phyloP scores from a whole-genome alignment of 2,113 vertebrate genomes.

The Naja naja region DNA sequence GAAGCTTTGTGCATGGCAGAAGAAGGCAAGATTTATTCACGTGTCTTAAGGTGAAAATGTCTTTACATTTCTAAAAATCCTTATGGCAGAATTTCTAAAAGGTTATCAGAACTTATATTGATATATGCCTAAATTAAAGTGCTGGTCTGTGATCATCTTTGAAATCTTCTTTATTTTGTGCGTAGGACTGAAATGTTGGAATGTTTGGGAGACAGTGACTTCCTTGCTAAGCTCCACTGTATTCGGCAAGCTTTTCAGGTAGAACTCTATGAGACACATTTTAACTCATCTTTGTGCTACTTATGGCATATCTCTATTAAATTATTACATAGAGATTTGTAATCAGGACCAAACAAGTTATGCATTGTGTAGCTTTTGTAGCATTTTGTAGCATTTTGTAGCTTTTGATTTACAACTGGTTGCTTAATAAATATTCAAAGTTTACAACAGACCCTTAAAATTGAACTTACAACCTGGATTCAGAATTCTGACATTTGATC shows the following conservation, averaged over 20 bases:
- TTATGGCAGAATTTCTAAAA: not conserved
- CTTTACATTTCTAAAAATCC: not conserved
- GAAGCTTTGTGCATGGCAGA: slow-evolving; percentile 91
- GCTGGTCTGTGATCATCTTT: not conserved
- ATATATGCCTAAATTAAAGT: not conserved
- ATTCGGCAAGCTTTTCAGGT: slow-evolving; percentile 95
- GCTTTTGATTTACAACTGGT: not conserved
- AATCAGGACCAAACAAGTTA: not conserved
- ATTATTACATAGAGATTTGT: not conserved
- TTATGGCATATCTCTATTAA: not conserved
- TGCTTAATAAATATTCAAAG: not conserved
- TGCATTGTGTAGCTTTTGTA: not conserved
- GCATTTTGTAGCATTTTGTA: no score
- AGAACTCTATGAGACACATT: slow-evolving; percentile 18
- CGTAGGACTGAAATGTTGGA: slow-evolving; percentile 91
- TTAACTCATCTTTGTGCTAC: not conserved
- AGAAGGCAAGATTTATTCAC: slow-evolving; percentile 89
- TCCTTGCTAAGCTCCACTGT: slow-evolving; percentile 94
- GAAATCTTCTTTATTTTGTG: slow-evolving; percentile 22
- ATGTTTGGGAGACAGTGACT: slow-evolving; percentile 89
- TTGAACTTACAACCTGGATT: not conserved
- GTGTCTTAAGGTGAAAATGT: slow-evolving; percentile 81
- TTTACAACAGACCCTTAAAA: not conserved
- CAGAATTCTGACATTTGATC: not conserved
- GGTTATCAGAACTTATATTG: not conserved